These are phyloP conservation scores for Crotalus viridis DNA, from an alignment of 2,113 vertebrate genomes.

Conservation along the genomic window DNA sequence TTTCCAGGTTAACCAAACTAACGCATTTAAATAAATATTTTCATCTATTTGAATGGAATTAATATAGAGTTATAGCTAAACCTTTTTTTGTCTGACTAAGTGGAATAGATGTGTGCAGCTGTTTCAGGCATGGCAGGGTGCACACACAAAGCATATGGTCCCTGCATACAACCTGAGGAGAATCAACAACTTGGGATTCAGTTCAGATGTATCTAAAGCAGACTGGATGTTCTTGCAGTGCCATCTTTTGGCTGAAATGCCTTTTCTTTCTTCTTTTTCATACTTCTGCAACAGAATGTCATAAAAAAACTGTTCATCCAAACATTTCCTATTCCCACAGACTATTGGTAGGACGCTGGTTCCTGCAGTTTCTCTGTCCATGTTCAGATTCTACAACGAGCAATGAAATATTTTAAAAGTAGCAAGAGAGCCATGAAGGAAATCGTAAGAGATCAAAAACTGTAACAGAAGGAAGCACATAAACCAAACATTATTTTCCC, in stretches of 20 bases:
- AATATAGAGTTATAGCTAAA: neutral
- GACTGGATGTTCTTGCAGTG: slow-evolving; percentile 65
- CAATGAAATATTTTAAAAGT: slow-evolving; percentile 13
- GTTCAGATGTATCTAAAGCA: neutral
- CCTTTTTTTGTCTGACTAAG: too few species aligned
- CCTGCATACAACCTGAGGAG: neutral
- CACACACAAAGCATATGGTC: neutral
- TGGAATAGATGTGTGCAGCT: neutral
- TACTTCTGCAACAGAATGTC: neutral
- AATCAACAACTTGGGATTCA: accelerated
- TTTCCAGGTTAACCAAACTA: neutral
- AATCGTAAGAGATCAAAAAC: neutral
- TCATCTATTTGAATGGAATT: neutral
- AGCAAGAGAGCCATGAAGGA: slow-evolving; percentile 6
- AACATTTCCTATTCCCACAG: neutral
- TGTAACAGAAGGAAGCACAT: neutral
- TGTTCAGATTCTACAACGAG: slow-evolving; percentile 27
- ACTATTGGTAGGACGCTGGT: neutral
- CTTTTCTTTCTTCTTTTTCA: slow-evolving; percentile 6
- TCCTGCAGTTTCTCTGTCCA: neutral
- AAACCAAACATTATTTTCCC: neutral
- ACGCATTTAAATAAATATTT: neutral
- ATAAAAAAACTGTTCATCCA: neutral
- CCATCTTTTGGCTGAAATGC: slow-evolving; percentile 74
- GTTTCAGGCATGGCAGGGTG: neutral